Conservation (phyloP, 2,888 invertebrate species). For the Dromius quadrimaculatus region DNA sequence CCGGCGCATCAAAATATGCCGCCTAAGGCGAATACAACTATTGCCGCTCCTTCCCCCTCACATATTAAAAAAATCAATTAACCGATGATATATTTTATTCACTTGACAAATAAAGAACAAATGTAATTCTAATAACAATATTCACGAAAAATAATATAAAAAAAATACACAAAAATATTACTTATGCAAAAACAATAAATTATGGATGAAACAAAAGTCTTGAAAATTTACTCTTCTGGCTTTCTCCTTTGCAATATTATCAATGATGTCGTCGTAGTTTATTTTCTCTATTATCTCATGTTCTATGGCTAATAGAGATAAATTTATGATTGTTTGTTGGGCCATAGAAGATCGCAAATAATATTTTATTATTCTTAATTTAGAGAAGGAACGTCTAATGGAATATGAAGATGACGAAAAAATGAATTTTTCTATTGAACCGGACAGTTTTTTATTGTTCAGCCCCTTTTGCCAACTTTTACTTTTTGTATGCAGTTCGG, state of each 20-base stretch:
- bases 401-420: not conserved
- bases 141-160: conserved; percentile 4
- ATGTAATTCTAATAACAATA: conserved; percentile 19
- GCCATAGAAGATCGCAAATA: conserved; percentile 12
- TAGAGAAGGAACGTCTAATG: too few relatives aligned
- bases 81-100: conserved; percentile 11
- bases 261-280: too few relatives aligned
- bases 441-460: not conserved
- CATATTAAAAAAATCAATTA: conserved; percentile 14
- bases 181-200: not conserved
- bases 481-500: not conserved
- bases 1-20: conserved; percentile 12
- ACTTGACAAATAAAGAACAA: conserved; percentile 19
- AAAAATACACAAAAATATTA: not conserved
- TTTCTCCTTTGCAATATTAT: too few relatives aligned
- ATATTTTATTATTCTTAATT: too few relatives aligned
- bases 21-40: not conserved
- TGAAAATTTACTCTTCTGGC: too few relatives aligned
- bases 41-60: conserved; percentile 7
- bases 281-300: not conserved
- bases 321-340: conserved; percentile 8
- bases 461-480: not conserved
- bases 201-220: too few relatives aligned
- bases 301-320: not conserved
- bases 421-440: not conserved